Base-by-base conservation (phyloP, 2,113 vertebrate genomes). In the Cinclus mexicanus region DNA sequence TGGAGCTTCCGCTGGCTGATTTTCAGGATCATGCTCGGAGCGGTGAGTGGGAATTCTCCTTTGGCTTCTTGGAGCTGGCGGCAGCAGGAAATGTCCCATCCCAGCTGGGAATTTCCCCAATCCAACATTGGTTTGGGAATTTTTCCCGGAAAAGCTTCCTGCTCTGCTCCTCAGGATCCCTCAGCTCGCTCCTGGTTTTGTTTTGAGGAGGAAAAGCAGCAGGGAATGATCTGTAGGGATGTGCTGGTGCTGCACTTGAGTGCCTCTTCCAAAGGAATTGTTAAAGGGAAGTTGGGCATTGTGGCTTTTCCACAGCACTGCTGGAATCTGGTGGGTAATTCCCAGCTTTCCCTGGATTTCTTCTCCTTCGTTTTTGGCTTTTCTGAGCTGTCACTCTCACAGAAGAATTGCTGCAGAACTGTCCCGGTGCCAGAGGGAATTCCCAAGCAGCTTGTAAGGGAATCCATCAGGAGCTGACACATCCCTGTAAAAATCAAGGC, bases 1-100 rank as follows among this genome's bases (percentile, higher is more conserved):
- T 99, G 99, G 99, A 98, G 97, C n/a, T 99, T 99, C 93, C 98
- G 99, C 8, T 99, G 99, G 99, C 99, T 99, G n/a, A 99, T 99
- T 14, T 99, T 99, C 94, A 98, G 99, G 94, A 99, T 99, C 98
- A 99, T 99, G 99, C 98, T 99, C 0, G 99, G 99, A 89, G 99
- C 99, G 31, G 99, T 99, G 95, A 98, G 99, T 98, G 56, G 13
- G 6, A 25, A n/a, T 44, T 24, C 9, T 0, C 0, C 0, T 9
- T 3, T 10, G 41, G 31, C 7, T 12, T 11, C 33, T 12, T 2
- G 9, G n/a, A 26, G n/a, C 25, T 37, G 70, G 1, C 31, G 49
- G 61, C 82, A 55, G 17, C 35, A 46, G 39, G 6, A 28, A 15
- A 15, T 0, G 6, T 29, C 76, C 76, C 33, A 10, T 26, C 46